Conservation (phyloP, 1,140 invertebrate genomes). For the Littorina saxatilis region DNA sequence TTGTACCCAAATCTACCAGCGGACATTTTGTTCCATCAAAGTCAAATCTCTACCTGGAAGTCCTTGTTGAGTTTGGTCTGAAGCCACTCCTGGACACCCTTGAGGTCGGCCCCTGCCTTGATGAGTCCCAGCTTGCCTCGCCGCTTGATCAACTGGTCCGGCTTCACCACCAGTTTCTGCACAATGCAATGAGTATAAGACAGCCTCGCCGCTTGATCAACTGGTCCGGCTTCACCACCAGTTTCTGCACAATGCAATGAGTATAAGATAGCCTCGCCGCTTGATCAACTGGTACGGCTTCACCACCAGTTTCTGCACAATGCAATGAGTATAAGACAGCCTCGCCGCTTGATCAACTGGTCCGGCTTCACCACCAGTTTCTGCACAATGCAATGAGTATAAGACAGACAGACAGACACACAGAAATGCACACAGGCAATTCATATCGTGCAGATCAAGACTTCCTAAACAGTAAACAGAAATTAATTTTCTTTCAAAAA, state of each 20-base stretch:
- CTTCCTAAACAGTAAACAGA: no score
- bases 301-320: constrained; percentile 90
- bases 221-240: constrained; percentile 99
- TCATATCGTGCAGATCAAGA: no score
- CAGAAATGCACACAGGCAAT: no score
- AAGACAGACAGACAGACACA: no score
- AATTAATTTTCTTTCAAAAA: no score
- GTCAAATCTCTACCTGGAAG: constrained; percentile 87
- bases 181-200: no score
- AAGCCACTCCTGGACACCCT: constrained; percentile 91
- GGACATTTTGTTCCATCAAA: no score
- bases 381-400: constrained; percentile 78
- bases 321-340: no score
- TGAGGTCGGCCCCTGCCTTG: constrained; percentile 91
- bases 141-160: constrained; percentile 98
- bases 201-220: constrained; percentile 95
- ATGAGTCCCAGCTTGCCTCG: constrained; percentile 98
- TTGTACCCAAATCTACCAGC: no score
- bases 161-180: constrained; percentile 95
- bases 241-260: no score
- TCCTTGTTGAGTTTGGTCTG: constrained; percentile 90
- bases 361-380: constrained; percentile 98
- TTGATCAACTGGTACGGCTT: constrained; percentile 99
- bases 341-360: constrained; percentile 98
- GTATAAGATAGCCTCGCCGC: constrained; percentile 91